A percentile compares a stretch with the other conserved stretches of the same genome.
phyloP scores from a whole-genome alignment of 2,113 vertebrate species.

The Pangasianodon hypophthalmus region DNA sequence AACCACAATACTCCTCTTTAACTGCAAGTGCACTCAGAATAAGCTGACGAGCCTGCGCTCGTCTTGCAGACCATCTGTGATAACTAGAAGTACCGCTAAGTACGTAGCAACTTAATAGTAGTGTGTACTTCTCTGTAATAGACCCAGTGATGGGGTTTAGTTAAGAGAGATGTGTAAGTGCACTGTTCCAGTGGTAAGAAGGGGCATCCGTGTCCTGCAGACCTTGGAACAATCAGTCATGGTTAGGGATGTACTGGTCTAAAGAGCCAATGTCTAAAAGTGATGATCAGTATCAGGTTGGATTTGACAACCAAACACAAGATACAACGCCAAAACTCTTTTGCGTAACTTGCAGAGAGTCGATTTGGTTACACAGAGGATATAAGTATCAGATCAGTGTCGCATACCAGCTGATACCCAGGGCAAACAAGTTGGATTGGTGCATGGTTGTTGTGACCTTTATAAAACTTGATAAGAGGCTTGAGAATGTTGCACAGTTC shows the following conservation, averaged over 20 bases:
- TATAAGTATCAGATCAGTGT: not conserved
- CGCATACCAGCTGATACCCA: not conserved
- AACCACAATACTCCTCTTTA: constrained; percentile 21
- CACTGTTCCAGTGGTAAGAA: not conserved
- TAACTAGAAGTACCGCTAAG: constrained; percentile 24
- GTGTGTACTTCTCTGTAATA: constrained; percentile 20
- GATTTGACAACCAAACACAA: not conserved
- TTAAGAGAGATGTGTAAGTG: not conserved
- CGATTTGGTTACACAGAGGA: not conserved
- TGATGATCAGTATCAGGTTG: not conserved
- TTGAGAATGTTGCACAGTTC: not conserved
- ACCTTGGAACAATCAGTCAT: not conserved
- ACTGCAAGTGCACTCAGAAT: constrained; percentile 34
- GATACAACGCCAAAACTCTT: not conserved
- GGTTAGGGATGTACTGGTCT: not conserved
- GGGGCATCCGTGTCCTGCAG: not conserved
- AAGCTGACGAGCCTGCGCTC: constrained; percentile 17
- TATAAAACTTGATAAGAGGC: not conserved
- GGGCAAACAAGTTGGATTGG: not conserved
- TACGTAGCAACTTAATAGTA: not conserved
- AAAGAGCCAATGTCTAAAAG: not conserved
- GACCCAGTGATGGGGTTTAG: not conserved
- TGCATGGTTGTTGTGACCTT: not conserved
- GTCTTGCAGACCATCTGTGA: constrained; percentile 21
- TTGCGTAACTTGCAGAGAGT: not conserved